Conservation (phyloP, 2,797 vertebrate genomes). For the Argentina silus region DNA sequence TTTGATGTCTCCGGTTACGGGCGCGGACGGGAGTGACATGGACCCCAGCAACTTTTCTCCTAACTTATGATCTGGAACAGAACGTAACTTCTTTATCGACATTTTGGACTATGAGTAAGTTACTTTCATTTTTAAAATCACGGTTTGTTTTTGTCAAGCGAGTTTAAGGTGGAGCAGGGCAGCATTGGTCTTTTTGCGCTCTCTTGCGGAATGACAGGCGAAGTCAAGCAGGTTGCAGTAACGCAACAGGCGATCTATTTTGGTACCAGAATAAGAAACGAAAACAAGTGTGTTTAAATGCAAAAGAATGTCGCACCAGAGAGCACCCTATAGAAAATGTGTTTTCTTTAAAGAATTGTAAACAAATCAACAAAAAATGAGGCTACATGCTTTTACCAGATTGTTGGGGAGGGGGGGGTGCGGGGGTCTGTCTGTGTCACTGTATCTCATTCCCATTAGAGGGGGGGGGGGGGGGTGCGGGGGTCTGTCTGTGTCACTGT, state of each 20-base stretch:
- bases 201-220: background rate
- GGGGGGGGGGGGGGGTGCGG: background rate
- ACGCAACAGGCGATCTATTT: background rate
- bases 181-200: background rate
- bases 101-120: slow-evolving; percentile 32
- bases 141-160: too few relatives aligned
- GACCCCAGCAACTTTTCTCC: slow-evolving; percentile 18
- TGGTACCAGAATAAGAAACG: background rate
- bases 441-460: background rate
- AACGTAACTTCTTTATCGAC: background rate
- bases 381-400: background rate
- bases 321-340: too few relatives aligned
- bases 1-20: slow-evolving; percentile 46
- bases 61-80: slow-evolving; percentile 26
- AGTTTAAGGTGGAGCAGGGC: too few relatives aligned
- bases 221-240: background rate
- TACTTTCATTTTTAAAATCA: background rate
- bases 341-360: too few relatives aligned
- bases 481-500: background rate
- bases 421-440: background rate
- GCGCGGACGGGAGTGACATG: slow-evolving; percentile 4
- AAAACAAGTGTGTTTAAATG: too few relatives aligned
- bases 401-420: background rate
- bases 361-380: too few relatives aligned
- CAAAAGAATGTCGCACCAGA: too few relatives aligned